These are phyloP conservation scores for Anoura caudifer DNA, from an alignment of 2,113 vertebrate genomes.

Conservation along the genomic window DNA sequence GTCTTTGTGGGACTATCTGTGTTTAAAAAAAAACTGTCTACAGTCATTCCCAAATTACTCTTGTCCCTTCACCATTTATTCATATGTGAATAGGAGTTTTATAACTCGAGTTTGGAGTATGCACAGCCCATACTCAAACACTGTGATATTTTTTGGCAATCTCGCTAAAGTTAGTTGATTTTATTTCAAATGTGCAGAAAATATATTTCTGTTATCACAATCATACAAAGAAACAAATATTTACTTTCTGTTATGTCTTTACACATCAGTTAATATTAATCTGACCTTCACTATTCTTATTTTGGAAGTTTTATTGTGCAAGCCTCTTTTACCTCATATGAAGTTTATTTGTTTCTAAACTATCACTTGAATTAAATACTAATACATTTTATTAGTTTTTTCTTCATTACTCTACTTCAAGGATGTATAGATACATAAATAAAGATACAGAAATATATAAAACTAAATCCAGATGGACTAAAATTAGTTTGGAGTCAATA, in stretches of 20 bases:
- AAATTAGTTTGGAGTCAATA: not conserved
- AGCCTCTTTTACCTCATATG: not conserved
- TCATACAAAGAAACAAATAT: not conserved
- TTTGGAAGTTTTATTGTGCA: not conserved
- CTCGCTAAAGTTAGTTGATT: not conserved
- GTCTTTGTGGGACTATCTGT: not conserved
- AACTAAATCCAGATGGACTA: not conserved
- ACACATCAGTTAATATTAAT: not conserved
- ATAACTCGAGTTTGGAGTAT: not conserved
- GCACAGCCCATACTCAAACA: not conserved
- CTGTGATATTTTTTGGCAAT: not conserved
- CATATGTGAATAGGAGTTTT: not conserved
- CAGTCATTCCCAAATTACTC: not conserved
- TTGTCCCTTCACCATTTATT: not conserved
- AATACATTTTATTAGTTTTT: not conserved
- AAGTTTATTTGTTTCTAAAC: not conserved
- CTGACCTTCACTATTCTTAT: not conserved
- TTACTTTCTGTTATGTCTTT: not conserved
- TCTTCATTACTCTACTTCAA: not conserved
- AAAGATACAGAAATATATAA: not conserved
- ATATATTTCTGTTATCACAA: constrained; percentile 15
- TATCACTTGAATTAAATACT: not conserved
- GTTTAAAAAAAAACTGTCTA: not conserved
- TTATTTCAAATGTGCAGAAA: not conserved
- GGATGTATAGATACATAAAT: not conserved